These are phyloP conservation scores for Epicampocera succincta DNA, from an alignment of 2,888 invertebrate species.

Conservation along the genomic window DNA sequence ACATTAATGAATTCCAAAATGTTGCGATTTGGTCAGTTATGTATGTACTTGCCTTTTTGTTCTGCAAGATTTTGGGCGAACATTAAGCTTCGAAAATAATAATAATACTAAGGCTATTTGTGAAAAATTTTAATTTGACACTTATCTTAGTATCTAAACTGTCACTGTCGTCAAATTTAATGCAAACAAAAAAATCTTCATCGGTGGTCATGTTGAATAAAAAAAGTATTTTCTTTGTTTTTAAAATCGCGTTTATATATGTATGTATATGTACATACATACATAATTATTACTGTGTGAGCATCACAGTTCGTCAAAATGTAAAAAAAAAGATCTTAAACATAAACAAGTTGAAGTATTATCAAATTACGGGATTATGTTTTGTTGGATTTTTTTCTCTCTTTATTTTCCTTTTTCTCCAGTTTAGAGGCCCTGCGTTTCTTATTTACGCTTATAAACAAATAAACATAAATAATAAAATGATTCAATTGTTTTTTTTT, in stretches of 20 bases:
- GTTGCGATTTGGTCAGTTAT: no score
- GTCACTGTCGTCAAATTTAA: constrained; percentile 9
- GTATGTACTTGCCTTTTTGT: no score
- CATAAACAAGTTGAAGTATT: constrained; percentile 67
- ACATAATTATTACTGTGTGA: constrained; percentile 54
- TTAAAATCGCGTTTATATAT: constrained; percentile 43
- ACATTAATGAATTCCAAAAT: no score
- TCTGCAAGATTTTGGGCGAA: no score
- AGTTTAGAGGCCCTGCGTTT: constrained; percentile 34
- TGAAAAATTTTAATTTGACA: constrained; percentile 14
- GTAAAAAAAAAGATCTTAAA: constrained; percentile 12
- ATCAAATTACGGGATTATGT: constrained; percentile 68
- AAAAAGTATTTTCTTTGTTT: constrained; percentile 35
- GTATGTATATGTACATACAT: background rate
- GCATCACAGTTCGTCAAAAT: constrained; percentile 54
- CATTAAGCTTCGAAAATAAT: no score
- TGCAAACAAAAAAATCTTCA: constrained; percentile 25
- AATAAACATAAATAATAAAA: constrained; percentile 56
- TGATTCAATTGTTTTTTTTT: constrained; percentile 56
- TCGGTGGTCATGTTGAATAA: constrained; percentile 58
- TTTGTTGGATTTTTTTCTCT: constrained; percentile 52
- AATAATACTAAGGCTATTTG: no score
- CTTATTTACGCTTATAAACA: constrained; percentile 44
- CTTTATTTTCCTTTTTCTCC: no score
- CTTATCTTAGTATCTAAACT: constrained; percentile 24